Percentiles rank a stretch among this genome's conserved stretches.
phyloP scores from a whole-genome alignment of 2,113 vertebrate species.

The Hylia prasina region DNA sequence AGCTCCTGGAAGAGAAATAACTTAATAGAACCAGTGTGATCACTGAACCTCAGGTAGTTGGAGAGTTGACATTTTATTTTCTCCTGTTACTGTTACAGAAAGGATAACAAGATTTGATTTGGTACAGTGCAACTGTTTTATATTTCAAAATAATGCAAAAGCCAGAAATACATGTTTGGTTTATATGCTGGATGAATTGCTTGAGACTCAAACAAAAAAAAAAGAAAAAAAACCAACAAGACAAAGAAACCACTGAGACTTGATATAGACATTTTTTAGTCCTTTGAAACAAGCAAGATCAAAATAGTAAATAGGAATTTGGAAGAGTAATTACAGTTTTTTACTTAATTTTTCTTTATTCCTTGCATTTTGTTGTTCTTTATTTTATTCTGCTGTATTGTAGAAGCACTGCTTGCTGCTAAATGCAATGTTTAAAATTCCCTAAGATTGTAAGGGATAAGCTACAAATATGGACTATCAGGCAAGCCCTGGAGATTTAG shows the following conservation, averaged over 20 bases:
- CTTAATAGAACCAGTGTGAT: background rate
- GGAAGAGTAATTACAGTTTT: background rate
- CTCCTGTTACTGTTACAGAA: background rate
- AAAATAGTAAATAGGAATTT: background rate
- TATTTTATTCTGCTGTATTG: slow-evolving; percentile 17
- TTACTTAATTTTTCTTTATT: background rate
- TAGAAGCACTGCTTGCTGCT: slow-evolving; percentile 10
- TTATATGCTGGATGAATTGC: background rate
- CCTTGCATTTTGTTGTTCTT: background rate
- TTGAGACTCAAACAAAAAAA: background rate
- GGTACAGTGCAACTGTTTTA: background rate
- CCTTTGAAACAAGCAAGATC: background rate
- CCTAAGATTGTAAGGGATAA: slow-evolving; percentile 76
- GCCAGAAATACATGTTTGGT: background rate
- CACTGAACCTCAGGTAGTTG: background rate
- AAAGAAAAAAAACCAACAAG: background rate
- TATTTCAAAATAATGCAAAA: background rate
- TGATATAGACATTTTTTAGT: background rate
- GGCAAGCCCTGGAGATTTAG: slow-evolving; percentile 76
- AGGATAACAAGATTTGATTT: background rate
- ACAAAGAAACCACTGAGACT: background rate
- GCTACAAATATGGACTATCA: slow-evolving; percentile 71
- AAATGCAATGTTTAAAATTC: slow-evolving; percentile 71
- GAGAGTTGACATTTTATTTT: background rate
- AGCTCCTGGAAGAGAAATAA: background rate